Base-by-base conservation (phyloP, 2,888 invertebrate genomes). In the Philereme transversata region DNA sequence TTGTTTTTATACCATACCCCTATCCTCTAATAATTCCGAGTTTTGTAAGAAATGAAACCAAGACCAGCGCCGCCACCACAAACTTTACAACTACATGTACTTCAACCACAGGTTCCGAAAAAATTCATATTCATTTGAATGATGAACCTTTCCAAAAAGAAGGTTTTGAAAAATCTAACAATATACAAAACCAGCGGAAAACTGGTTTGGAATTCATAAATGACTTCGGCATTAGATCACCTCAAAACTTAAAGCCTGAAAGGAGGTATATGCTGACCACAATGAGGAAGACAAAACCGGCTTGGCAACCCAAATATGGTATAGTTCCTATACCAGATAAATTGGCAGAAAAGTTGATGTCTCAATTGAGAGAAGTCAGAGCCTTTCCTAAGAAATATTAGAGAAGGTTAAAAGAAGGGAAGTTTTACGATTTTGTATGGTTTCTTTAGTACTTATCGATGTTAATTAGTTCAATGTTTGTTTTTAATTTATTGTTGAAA, bases 261-360 rank as follows among this genome's bases (percentile, higher is more conserved):
- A 72, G 59, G n/a, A 78, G 75, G 54, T 78, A 77, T 51, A 78
- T 79, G 50, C 41, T 81, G 57, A 77, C 81, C 5, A 67, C 81
- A 8, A 46, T 82, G 33, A 73, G 83, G 48, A 75, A 76, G 48
- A 83, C 78, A 0, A 81, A 81, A 58, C 77, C 82, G 0, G 74
- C 80, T 33, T 81, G 80, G 80, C 66, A 82, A 48, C 81, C 87
- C 0, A 85, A 81, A 55, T 86, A 79, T 61, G 85, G 85, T n/a
- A 81, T 88, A 40, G 77, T 87, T 4, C 86, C 86, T 0, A 82
- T 88, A 48, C 79, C 86, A n/a, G 79, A 86, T 45, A 74, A 76
- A 35, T 70, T 87, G 5, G 84, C 86, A 1, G 76, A 78, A 55
- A 85, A 78, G 52, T 70, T 87, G 9, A 76, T 86, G 73, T 67